These are phyloP conservation scores for Brachycybe producta DNA, from an alignment of 2,888 invertebrate species.

Conservation along the genomic window DNA sequence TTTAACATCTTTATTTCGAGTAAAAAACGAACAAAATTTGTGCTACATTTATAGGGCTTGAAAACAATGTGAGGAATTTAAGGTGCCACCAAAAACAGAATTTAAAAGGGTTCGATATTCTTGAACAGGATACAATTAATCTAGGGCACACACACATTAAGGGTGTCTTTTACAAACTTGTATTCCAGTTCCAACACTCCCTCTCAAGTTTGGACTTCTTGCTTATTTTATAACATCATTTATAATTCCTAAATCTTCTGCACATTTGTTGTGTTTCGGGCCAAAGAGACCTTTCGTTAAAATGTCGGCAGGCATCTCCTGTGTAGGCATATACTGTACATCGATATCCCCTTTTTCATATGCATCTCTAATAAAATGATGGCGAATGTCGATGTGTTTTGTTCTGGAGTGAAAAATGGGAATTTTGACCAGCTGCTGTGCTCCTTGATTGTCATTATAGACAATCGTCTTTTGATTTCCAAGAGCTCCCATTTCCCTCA, in stretches of 20 bases:
- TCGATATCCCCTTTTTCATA: constrained; percentile 5
- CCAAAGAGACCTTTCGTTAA: constrained; percentile 12
- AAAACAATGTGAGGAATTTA: too few relatives aligned
- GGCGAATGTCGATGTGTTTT: constrained; percentile 23
- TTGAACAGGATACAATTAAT: too few relatives aligned
- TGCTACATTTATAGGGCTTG: too few relatives aligned
- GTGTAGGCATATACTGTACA: constrained; percentile 6
- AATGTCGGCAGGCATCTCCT: constrained; percentile 13
- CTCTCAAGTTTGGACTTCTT: too few relatives aligned
- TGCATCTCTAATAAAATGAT: constrained; percentile 20
- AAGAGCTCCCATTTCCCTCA: not conserved
- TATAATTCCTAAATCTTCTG: not conserved
- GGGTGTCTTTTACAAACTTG: too few relatives aligned
- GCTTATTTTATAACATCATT: too few relatives aligned
- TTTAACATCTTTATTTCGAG: too few relatives aligned
- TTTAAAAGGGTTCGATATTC: too few relatives aligned
- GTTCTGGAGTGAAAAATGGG: constrained; percentile 20
- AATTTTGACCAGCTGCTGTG: constrained; percentile 20
- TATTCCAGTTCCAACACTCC: too few relatives aligned
- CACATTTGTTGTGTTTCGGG: not conserved
- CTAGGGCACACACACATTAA: too few relatives aligned
- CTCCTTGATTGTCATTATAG: constrained; percentile 22
- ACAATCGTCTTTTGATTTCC: not conserved
- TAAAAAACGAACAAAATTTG: too few relatives aligned
- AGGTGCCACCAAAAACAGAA: too few relatives aligned